Conservation (phyloP, 2,113 vertebrate species). For the Pachycephala philippinensis region DNA sequence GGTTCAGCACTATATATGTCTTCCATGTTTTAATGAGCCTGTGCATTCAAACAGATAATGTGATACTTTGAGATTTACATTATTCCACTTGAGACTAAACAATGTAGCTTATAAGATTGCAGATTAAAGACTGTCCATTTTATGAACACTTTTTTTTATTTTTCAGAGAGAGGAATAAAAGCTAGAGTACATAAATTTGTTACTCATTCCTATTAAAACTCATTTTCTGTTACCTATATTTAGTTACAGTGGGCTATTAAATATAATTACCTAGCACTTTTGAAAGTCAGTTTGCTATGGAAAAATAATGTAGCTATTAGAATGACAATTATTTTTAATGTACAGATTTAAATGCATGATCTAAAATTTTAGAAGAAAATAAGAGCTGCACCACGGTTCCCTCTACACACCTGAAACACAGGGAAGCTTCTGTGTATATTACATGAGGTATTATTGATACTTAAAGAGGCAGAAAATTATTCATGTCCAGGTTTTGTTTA, state of each 20-base stretch:
- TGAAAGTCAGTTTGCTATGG: not conserved
- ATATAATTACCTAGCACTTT: not conserved
- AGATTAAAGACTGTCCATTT: not conserved
- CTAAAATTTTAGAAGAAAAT: not conserved
- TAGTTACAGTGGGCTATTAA: not conserved
- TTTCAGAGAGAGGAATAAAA: not conserved
- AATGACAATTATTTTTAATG: not conserved
- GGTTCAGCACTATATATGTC: not conserved
- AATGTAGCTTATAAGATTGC: not conserved
- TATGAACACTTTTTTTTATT: not conserved
- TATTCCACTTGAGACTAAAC: not conserved
- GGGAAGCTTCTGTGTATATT: not conserved
- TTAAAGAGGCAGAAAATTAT: not conserved
- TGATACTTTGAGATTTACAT: not conserved
- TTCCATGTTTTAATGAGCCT: not conserved
- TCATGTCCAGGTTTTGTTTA: not conserved
- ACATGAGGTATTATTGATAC: not conserved
- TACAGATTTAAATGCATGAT: not conserved
- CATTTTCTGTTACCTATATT: not conserved
- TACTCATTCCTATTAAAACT: not conserved
- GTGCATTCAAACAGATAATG: not conserved
- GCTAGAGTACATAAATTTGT: not conserved
- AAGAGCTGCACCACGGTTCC: not conserved
- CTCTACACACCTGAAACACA: not conserved
- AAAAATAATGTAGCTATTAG: not conserved